Conservation (phyloP, 2,888 invertebrate genomes). For the Suillia variegata region DNA sequence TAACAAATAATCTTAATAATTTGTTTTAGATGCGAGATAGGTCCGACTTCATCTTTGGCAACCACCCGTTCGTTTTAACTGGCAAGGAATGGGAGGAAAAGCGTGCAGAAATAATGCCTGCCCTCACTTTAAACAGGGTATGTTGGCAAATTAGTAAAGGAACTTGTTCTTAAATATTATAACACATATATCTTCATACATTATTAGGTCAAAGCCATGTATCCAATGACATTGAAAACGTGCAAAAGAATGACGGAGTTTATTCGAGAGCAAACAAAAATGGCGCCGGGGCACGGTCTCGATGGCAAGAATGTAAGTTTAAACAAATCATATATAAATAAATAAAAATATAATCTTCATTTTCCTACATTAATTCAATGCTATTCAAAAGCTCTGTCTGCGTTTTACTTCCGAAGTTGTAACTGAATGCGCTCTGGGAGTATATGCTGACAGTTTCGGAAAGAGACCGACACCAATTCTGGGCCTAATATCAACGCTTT, state of each 20-base stretch:
- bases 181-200: neutral
- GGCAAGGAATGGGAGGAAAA: conserved; percentile 64
- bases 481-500: conserved; percentile 43
- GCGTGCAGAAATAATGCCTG: conserved; percentile 63
- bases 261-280: conserved; percentile 49
- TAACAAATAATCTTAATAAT: too few relatives aligned
- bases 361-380: too few relatives aligned
- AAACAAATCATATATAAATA: too few relatives aligned
- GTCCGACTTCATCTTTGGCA: conserved; percentile 61
- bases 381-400: conserved; percentile 51
- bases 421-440: conserved; percentile 61
- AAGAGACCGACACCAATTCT: conserved; percentile 51
- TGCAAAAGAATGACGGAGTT: conserved; percentile 58
- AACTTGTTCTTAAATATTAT: neutral
- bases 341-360: too few relatives aligned
- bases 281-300: conserved; percentile 48
- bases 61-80: conserved; percentile 62
- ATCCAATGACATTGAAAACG: conserved; percentile 61
- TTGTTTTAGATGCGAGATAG: conserved; percentile 51
- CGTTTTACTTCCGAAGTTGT: conserved; percentile 62
- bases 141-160: conserved; percentile 19
- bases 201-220: conserved; percentile 62
- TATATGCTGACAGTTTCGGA: conserved; percentile 59
- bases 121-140: conserved; percentile 63
- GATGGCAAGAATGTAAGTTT: conserved; percentile 61